Evolutionary conservation across 1,140 invertebrate genomes (phyloP), one percentile per base, ranked within the genome.

Genomic region (Helicorthomorpha holstii): DNA sequence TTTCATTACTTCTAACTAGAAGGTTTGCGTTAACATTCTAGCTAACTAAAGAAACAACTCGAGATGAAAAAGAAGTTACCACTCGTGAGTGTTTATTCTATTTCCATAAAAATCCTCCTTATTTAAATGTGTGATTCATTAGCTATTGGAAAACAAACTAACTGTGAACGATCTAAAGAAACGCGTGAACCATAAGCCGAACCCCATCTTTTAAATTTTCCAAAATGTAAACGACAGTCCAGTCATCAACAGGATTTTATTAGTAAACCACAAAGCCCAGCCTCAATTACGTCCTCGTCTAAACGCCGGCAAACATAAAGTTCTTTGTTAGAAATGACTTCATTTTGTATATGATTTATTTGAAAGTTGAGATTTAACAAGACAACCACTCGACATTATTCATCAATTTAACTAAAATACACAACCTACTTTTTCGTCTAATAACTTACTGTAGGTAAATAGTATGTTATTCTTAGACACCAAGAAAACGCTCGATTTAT

Each of bases 1-100:
- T 21, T 51, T 44, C 29, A 22, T 43, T 44, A 58, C 52, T 56
- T 56, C 52, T 52, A 16, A 54, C 63, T 59, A 81, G 79, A 57
- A 77, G 57, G 61, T 66, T 53, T 51, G 47, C 29, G 48, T 26
- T 49, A 14, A 34, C 26, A 27, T 49, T 48, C 4, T 26, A 51
- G 7, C 1, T 7, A 10, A 7, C 44, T 19, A 46, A 22, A 22
- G 44, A 46, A 22, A 10, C 19, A 22, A 7, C 44, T 25, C 4
- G 44, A 21, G 44, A 46, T 25, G 44, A 46, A 12, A 46, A 46
- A 46, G 44, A 46, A 46, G 19, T 46, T 7, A 19, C 7, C 19
- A 46, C 25, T 46, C 7, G 7, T 7, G 19, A 19, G 19, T 46
- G 44, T 12, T 7, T 7, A 22, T 10, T 7, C 12, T 21, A 7